A percentile compares a stretch with the other conserved stretches of the same genome.
Conservation (phyloP, 2,888 invertebrate species). For the Unio delphinus region DNA sequence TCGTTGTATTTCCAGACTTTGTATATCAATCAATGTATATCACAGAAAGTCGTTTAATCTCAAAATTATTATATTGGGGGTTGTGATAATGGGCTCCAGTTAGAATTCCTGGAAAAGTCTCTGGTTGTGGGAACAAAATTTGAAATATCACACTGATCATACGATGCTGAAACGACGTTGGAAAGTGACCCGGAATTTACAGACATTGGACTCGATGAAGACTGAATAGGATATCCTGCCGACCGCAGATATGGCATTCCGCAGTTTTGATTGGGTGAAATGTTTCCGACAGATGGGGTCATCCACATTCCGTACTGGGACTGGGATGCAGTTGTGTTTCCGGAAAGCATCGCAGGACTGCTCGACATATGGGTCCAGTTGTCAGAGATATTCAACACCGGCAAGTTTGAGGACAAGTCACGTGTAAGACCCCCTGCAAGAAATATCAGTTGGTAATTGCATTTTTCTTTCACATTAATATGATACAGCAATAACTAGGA, state of each 20-base stretch:
- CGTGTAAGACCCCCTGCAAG: conserved; percentile 52
- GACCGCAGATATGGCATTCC: conserved; percentile 62
- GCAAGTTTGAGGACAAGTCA: conserved; percentile 57
- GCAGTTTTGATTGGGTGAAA: conserved; percentile 64
- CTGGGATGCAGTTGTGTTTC: conserved; percentile 43
- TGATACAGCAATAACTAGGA: no score
- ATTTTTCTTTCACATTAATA: no score
- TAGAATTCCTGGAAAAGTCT: conserved; percentile 46
- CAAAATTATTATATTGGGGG: conserved; percentile 52
- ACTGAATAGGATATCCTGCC: conserved; percentile 53
- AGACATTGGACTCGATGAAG: conserved; percentile 43
- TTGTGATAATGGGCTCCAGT: conserved; percentile 60
- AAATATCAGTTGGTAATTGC: background rate
- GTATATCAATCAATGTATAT: no score
- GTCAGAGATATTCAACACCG: conserved; percentile 59
- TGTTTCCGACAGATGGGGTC: conserved; percentile 55
- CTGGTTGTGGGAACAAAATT: conserved; percentile 38
- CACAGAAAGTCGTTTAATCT: no score
- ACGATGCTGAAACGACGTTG: conserved; percentile 38
- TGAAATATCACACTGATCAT: conserved; percentile 54
- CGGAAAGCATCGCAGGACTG: conserved; percentile 43
- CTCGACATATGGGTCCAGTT: conserved; percentile 62
- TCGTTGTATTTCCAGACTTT: no score
- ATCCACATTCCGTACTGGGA: conserved; percentile 63
- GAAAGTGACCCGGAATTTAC: conserved; percentile 35